These are phyloP conservation scores for Pristionchus arcanus DNA, from an alignment of 2,888 invertebrate species.

Conservation along the genomic window DNA sequence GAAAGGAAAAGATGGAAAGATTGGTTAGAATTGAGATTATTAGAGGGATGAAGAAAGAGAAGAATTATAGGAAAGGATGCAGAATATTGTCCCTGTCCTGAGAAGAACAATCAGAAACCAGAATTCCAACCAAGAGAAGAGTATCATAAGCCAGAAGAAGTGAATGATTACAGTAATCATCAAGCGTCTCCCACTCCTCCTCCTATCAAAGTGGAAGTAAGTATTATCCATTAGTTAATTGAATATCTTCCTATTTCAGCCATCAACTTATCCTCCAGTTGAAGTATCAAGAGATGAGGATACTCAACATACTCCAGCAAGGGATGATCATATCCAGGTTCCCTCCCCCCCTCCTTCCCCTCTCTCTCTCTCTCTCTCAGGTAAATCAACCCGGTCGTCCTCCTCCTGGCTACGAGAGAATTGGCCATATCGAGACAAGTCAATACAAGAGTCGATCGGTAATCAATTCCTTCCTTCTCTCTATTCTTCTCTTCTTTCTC, in stretches of 20 bases:
- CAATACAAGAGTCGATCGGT: constrained; percentile 53
- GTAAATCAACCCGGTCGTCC: constrained; percentile 13
- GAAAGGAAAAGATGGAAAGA: constrained; percentile 7
- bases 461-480: background rate
- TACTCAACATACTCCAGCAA: background rate
- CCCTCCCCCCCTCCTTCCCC: too few species aligned
- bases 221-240: background rate
- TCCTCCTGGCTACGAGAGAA: constrained; percentile 38
- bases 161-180: background rate
- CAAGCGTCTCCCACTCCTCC: background rate
- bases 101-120: constrained; percentile 38
- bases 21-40: background rate
- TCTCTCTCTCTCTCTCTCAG: constrained; percentile 5
- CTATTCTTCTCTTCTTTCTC: background rate
- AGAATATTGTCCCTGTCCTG: constrained; percentile 51
- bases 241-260: background rate
- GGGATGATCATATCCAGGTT: background rate
- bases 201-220: background rate
- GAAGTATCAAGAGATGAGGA: constrained; percentile 19
- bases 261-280: constrained; percentile 31
- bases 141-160: background rate
- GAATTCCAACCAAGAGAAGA: background rate
- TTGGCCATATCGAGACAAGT: constrained; percentile 33
- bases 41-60: background rate
- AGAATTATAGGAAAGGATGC: constrained; percentile 43